These are phyloP conservation scores for Pseudorhiza aurosa DNA, from an alignment of 30 jellyfish, hydroid and myxozoan species.

Conservation along the genomic window DNA sequence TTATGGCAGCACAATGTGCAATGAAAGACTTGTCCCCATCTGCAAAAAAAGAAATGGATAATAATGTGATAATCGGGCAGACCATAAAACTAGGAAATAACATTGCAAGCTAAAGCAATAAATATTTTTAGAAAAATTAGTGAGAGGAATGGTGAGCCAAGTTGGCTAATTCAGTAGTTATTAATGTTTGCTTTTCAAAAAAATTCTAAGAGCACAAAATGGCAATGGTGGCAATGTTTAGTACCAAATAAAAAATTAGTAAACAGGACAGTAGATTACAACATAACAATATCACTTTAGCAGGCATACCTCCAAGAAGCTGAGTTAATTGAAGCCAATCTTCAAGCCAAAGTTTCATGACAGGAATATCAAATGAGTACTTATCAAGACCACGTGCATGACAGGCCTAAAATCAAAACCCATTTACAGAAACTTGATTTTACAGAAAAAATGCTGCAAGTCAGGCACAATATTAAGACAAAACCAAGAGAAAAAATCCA, in stretches of 20 bases:
- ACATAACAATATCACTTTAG: neutral
- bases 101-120: neutral
- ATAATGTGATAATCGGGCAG: neutral
- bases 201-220: too few relatives aligned
- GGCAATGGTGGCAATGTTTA: too few relatives aligned
- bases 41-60: conserved; percentile 16
- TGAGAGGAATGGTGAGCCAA: too few relatives aligned
- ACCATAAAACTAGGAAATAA: too few relatives aligned
- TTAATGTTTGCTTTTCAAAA: too few relatives aligned
- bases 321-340: conserved; percentile 76
- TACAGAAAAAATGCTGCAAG: neutral
- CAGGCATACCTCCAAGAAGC: conserved; percentile 40
- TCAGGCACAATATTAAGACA: neutral
- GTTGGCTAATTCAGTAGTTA: too few relatives aligned
- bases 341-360: conserved; percentile 65
- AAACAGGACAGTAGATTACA: neutral
- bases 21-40: conserved; percentile 74
- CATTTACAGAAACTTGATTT: too few relatives aligned
- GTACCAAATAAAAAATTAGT: too few relatives aligned
- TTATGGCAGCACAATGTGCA: conserved; percentile 94
- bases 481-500: too few relatives aligned
- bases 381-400: conserved; percentile 90
- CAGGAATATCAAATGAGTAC: conserved; percentile 45
- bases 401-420: conserved; percentile 70
- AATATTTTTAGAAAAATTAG: too few relatives aligned